A percentile compares a stretch with the other conserved stretches of the same genome.
Conservation (phyloP, 2,113 vertebrate species). For the Todiramphus chloris region DNA sequence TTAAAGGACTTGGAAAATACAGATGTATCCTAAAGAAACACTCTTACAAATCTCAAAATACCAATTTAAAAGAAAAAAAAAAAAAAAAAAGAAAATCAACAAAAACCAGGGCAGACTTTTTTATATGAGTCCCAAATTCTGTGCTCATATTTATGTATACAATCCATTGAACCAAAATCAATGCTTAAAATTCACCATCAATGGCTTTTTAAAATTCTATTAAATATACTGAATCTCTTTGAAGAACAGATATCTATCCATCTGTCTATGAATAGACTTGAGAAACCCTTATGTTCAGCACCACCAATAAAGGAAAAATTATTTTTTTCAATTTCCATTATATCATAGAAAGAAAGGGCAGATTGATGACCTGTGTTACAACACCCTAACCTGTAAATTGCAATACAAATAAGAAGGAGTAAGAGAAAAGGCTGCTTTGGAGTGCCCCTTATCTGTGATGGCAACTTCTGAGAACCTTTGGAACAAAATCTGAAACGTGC, state of each 20-base stretch:
- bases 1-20: background rate
- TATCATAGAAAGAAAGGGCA: background rate
- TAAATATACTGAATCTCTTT: background rate
- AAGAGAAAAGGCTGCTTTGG: background rate
- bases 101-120: accelerated
- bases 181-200: background rate
- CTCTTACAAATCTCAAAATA: conserved; percentile 40
- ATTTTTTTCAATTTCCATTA: background rate
- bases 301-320: background rate
- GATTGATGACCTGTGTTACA: background rate
- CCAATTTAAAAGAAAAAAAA: background rate
- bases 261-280: background rate
- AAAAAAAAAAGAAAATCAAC: background rate
- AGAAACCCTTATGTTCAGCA: background rate
- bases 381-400: background rate
- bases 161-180: background rate
- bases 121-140: background rate
- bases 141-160: background rate
- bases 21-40: background rate
- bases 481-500: background rate
- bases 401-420: background rate
- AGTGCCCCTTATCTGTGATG: background rate
- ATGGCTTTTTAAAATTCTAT: background rate
- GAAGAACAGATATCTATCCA: background rate
- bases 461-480: background rate